Conservation (phyloP, 2,113 vertebrate genomes). For the Neopipo cinnamomea region DNA sequence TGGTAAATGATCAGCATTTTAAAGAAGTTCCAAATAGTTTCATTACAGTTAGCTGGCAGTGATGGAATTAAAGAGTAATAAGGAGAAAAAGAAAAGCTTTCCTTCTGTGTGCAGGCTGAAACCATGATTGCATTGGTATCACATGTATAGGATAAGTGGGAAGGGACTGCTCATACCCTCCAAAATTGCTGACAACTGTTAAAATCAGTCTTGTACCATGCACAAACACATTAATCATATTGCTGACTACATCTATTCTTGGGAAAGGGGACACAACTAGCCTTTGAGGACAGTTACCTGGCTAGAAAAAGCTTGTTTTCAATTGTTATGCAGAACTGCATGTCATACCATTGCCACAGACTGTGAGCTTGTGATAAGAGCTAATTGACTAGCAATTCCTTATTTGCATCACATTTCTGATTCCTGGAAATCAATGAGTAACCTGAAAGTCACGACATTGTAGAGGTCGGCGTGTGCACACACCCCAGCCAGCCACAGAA, state of each 20-base stretch:
- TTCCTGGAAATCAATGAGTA: conserved; percentile 27
- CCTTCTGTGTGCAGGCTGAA: background rate
- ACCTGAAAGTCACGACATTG: conserved; percentile 50
- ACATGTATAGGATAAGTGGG: background rate
- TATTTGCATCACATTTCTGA: conserved; percentile 37
- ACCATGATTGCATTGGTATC: background rate
- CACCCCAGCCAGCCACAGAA: background rate
- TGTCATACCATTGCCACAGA: background rate
- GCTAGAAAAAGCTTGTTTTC: background rate
- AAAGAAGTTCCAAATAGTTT: conserved; percentile 34
- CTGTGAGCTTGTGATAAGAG: conserved; percentile 14
- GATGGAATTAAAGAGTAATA: background rate
- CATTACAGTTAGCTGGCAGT: conserved; percentile 1
- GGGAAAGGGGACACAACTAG: background rate
- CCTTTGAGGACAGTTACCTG: conserved; percentile 46
- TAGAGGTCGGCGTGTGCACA: background rate
- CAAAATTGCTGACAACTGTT: conserved; percentile 59
- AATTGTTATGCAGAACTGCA: background rate
- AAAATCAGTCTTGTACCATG: background rate
- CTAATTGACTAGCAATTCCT: conserved; percentile 33
- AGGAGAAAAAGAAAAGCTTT: background rate
- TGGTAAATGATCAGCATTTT: background rate
- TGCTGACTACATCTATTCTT: conserved; percentile 56
- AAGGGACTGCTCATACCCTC: background rate
- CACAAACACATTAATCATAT: conserved; percentile 37